Evolutionary conservation across 2,113 vertebrate species (phyloP).

Genomic region (Eulacestoma nigropectus): DNA sequence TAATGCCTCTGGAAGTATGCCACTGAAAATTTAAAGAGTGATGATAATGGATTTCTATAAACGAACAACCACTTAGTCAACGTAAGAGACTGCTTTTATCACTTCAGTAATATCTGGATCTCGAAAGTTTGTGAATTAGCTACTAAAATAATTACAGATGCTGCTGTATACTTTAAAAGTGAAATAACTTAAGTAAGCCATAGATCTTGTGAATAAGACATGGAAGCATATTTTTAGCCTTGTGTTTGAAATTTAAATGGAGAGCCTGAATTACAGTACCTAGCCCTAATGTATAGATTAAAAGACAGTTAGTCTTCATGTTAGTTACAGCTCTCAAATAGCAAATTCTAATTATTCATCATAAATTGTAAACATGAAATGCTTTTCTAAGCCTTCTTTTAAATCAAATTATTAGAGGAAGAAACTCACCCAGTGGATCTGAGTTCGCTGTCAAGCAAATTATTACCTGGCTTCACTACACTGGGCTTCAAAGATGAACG

Average conservation of each 20-base stretch:
- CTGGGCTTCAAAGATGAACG: conserved; percentile 95
- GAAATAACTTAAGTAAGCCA: neutral
- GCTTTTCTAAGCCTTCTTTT: neutral
- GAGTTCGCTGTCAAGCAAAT: conserved; percentile 91
- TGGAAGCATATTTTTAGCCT: neutral
- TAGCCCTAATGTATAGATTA: neutral
- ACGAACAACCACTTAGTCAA: neutral
- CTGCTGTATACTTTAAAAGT: neutral
- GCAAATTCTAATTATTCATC: neutral
- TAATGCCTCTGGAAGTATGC: neutral
- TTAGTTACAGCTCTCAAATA: neutral
- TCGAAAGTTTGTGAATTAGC: neutral
- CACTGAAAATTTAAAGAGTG: neutral
- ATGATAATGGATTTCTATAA: neutral
- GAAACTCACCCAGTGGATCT: conserved; percentile 92
- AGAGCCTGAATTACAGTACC: neutral
- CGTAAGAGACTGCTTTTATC: neutral
- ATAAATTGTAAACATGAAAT: neutral
- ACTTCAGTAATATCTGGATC: neutral
- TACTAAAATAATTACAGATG: neutral
- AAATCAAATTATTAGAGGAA: conserved; percentile 77
- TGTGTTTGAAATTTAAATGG: neutral
- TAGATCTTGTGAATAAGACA: neutral
- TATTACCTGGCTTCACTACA: conserved; percentile 90
- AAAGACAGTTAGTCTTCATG: neutral